Evolutionary conservation across 92 coral and sea anemone species (phyloP).

Genomic region (Montipora capitata): DNA sequence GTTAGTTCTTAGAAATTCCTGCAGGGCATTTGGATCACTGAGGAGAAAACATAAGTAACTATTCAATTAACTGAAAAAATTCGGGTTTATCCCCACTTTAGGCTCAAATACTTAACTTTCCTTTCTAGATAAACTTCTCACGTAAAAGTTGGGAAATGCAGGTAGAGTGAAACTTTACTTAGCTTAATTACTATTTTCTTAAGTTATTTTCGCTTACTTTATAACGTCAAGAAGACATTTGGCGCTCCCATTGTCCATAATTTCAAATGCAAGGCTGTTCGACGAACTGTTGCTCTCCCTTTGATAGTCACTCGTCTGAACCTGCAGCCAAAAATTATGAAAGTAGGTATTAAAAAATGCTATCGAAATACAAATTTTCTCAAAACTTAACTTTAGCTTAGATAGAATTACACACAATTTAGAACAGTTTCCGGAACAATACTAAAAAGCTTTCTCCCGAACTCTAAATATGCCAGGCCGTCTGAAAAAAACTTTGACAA

Average conservation of each 20-base stretch:
- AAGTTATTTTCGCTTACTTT: constrained; percentile 72
- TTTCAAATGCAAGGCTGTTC: constrained; percentile 17
- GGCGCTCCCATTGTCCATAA: constrained; percentile 93
- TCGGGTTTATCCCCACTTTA: too few relatives aligned
- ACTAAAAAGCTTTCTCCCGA: constrained; percentile 60
- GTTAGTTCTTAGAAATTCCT: constrained; percentile 91
- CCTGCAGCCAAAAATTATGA: constrained; percentile 23
- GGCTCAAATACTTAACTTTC: background rate
- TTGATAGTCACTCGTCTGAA: constrained; percentile 14
- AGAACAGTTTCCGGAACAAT: constrained; percentile 33
- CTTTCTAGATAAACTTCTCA: background rate
- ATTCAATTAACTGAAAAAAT: background rate
- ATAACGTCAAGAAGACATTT: constrained; percentile 97
- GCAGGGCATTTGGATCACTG: constrained; percentile 97
- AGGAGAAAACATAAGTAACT: background rate
- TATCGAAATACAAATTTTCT: constrained; percentile 18
- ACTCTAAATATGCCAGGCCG: constrained; percentile 21
- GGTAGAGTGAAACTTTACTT: background rate
- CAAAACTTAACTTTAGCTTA: constrained; percentile 13
- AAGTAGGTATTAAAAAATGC: background rate
- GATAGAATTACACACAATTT: constrained; percentile 21
- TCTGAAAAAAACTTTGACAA: constrained; percentile 26
- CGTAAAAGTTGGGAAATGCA: background rate
- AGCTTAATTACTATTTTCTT: constrained; percentile 1
- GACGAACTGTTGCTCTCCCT: constrained; percentile 3